Conservation (phyloP, 1,140 invertebrate species). For the Drosophila aff. region DNA sequence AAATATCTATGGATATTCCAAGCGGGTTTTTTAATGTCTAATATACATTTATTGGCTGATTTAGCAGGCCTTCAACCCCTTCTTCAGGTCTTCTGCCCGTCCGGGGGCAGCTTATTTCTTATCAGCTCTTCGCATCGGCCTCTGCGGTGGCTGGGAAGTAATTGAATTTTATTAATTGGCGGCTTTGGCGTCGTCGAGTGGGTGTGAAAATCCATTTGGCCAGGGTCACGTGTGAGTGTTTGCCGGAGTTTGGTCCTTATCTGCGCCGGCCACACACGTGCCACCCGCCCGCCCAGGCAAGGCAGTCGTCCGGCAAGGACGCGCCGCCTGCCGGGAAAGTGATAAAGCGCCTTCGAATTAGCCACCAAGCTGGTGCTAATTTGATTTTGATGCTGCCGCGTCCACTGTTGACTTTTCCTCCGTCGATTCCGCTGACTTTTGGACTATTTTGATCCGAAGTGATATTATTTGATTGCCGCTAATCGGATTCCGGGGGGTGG, state of each 20-base stretch:
- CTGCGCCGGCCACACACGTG: conserved; percentile 58
- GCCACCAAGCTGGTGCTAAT: conserved; percentile 78
- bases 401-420: conserved; percentile 25
- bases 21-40: not conserved
- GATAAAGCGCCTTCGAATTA: conserved; percentile 70
- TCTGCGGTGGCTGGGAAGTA: conserved; percentile 43
- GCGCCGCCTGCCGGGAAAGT: conserved; percentile 39
- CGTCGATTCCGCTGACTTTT: conserved; percentile 4
- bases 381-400: conserved; percentile 67
- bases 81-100: not conserved
- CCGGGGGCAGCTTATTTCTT: not conserved
- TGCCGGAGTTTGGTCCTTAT: conserved; percentile 56
- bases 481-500: conserved; percentile 64
- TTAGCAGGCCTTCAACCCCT: not conserved
- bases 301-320: not conserved
- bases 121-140: conserved; percentile 19
- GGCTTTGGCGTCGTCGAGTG: conserved; percentile 44
- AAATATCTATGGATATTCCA: not conserved
- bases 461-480: conserved; percentile 73
- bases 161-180: conserved; percentile 73
- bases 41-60: not conserved
- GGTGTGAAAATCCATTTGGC: conserved; percentile 56
- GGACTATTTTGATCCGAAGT: conserved; percentile 27
- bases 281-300: not conserved
- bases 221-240: conserved; percentile 64